These are phyloP conservation scores for Chionoecetes opilio DNA, from an alignment of 1,140 invertebrate genomes.

Conservation along the genomic window DNA sequence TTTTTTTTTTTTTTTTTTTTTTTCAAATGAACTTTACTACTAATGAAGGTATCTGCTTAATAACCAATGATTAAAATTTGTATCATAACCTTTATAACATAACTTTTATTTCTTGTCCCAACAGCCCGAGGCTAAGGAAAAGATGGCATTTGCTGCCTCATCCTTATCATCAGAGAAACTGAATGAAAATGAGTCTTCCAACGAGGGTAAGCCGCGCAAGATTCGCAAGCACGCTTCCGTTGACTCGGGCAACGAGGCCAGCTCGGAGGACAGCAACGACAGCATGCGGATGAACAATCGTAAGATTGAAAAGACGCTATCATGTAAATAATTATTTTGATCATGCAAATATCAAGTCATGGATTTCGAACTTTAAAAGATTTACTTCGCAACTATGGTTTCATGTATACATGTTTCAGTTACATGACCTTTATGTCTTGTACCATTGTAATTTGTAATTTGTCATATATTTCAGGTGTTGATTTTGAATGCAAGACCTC, in stretches of 20 bases:
- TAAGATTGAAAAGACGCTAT: constrained; percentile 50
- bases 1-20: no score
- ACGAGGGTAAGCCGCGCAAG: constrained; percentile 66
- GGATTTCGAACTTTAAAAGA: no score
- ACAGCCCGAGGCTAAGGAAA: constrained; percentile 90
- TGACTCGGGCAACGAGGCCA: constrained; percentile 91
- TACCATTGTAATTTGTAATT: no score
- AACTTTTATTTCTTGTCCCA: constrained; percentile 74
- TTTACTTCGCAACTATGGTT: no score
- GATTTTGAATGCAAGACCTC: constrained; percentile 75
- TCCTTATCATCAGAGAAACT: constrained; percentile 85
- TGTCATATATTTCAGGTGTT: constrained; percentile 70
- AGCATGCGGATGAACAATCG: constrained; percentile 84
- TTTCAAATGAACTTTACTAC: background rate
- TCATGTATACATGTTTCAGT: no score
- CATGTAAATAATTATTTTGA: background rate
- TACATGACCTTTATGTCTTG: no score
- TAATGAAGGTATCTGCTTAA: background rate
- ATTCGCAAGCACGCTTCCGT: constrained; percentile 83
- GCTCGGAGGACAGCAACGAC: constrained; percentile 96
- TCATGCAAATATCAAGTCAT: no score
- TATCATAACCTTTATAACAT: no score
- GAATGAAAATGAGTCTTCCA: constrained; percentile 83
- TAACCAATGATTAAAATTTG: background rate
- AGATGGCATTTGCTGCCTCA: constrained; percentile 88